A percentile compares a stretch with the other conserved stretches of the same genome.
Evolutionary conservation across 2,888 invertebrate genomes (phyloP).

Genomic region (Dicranocentrus wangi): DNA sequence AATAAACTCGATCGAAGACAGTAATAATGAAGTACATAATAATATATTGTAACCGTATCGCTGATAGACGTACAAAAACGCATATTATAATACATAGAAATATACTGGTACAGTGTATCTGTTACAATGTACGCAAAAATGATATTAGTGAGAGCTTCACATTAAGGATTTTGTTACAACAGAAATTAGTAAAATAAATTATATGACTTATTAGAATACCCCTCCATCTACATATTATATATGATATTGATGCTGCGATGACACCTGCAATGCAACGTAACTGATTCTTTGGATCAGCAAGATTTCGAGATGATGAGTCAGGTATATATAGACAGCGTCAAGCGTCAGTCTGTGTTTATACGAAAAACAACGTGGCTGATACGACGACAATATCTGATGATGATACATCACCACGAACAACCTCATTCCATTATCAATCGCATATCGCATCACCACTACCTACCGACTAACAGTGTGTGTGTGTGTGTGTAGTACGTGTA

Average conservation of each 20-base stretch:
- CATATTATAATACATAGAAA: conserved; percentile 7
- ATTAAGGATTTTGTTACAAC: neutral
- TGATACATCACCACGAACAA: neutral
- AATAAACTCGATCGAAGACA: conserved; percentile 49
- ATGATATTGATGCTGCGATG: no score
- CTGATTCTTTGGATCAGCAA: neutral
- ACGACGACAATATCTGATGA: neutral
- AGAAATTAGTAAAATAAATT: conserved; percentile 1
- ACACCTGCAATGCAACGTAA: no score
- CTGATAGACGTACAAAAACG: no score
- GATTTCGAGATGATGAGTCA: conserved; percentile 3
- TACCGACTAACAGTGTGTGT: no score
- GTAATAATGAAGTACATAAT: neutral
- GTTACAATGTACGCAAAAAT: conserved; percentile 2
- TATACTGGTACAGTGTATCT: conserved; percentile 29
- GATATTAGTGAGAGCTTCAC: conserved; percentile 37
- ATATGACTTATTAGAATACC: conserved; percentile 46
- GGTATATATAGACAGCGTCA: neutral
- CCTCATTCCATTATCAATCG: neutral
- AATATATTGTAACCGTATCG: no score
- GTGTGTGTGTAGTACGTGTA: no score
- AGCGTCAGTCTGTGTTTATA: conserved; percentile 3
- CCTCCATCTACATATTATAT: neutral
- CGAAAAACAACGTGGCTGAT: conserved; percentile 5
- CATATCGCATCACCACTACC: no score